These are phyloP conservation scores for Parus major DNA, from an alignment of 2,113 vertebrate genomes.

Conservation along the genomic window DNA sequence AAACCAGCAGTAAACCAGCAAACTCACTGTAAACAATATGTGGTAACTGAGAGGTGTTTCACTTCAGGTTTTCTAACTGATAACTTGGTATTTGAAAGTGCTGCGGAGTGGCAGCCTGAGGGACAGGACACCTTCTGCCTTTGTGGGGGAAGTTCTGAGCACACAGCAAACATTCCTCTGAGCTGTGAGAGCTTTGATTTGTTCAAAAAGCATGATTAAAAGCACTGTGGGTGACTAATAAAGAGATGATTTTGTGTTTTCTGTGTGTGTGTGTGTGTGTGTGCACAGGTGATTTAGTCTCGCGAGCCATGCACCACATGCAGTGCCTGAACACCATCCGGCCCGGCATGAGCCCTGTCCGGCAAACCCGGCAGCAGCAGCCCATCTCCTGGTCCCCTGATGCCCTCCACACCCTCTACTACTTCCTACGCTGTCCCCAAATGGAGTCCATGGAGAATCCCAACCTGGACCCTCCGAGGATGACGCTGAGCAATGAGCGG, in stretches of 20 bases:
- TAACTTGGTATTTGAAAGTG: not conserved
- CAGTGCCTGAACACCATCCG: conserved; percentile 87
- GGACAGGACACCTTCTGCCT: not conserved
- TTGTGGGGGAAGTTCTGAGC: not conserved
- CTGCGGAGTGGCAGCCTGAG: not conserved
- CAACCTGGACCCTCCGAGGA: conserved; percentile 95
- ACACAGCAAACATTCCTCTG: not conserved
- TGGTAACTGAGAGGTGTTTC: not conserved
- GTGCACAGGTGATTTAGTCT: conserved; percentile 90
- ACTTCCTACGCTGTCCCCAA: conserved; percentile 97
- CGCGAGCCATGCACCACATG: conserved; percentile 98
- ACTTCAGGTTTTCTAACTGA: not conserved
- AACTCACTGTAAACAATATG: not conserved
- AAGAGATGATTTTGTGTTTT: not conserved
- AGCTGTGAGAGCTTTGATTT: not conserved
- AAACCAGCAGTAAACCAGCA: not conserved
- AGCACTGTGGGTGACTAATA: not conserved
- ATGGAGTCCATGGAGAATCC: conserved; percentile 99
- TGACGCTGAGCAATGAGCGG: conserved; percentile 96
- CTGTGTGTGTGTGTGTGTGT: not conserved
- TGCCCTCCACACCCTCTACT: conserved; percentile 97
- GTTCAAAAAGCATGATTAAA: not conserved
- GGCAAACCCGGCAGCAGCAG: conserved; percentile 87
- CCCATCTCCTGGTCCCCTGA: conserved; percentile 95
- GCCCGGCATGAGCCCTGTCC: conserved; percentile 86